Conservation (phyloP, 2,797 vertebrate species). For the Petrocephalus sullivani region DNA sequence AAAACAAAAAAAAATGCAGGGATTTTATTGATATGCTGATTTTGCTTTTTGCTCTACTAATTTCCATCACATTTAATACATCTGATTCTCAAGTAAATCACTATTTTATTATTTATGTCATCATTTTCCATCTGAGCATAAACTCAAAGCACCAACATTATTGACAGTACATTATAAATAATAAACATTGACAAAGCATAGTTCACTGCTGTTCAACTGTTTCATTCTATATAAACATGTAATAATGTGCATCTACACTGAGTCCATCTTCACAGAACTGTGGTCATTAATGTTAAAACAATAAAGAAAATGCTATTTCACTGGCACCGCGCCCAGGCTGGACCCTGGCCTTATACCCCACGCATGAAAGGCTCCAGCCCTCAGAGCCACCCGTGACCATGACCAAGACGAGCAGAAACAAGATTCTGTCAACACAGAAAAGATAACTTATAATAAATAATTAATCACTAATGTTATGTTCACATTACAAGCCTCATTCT, state of each 20-base stretch:
- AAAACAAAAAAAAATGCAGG: conserved; percentile 4
- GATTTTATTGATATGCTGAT: conserved; percentile 7
- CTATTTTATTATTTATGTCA: background rate
- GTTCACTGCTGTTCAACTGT: background rate
- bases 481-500: background rate
- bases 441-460: background rate
- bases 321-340: background rate
- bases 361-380: background rate
- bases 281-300: background rate
- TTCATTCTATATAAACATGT: background rate
- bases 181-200: background rate
- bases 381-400: background rate
- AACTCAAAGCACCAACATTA: background rate
- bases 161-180: background rate
- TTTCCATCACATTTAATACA: background rate
- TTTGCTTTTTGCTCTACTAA: background rate
- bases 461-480: background rate
- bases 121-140: background rate
- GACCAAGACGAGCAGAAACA: background rate
- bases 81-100: background rate
- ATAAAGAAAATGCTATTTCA: background rate
- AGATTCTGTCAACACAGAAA: no score
- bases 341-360: background rate
- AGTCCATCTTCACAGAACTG: background rate
- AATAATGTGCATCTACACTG: background rate